These are phyloP conservation scores for Saxidomus purpurata DNA, from an alignment of 1,140 invertebrate species.

Conservation along the genomic window DNA sequence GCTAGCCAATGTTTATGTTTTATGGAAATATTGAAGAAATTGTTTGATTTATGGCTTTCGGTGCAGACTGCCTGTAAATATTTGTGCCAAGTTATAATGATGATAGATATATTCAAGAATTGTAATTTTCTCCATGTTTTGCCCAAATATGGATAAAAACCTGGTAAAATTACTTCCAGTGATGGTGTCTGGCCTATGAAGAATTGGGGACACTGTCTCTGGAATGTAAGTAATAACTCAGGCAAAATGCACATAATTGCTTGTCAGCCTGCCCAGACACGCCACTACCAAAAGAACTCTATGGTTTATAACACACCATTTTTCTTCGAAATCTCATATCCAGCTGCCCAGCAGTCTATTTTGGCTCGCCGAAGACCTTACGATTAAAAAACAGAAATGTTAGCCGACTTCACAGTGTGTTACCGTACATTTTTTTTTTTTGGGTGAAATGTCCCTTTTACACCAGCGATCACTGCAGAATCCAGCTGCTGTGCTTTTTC, in stretches of 20 bases:
- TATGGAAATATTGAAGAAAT: slow-evolving; percentile 68
- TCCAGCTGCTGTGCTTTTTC: no score
- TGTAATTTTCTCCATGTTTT: slow-evolving; percentile 57
- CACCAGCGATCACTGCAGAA: no score
- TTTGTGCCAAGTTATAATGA: slow-evolving; percentile 56
- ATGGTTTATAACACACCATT: not conserved
- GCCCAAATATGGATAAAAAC: slow-evolving; percentile 54
- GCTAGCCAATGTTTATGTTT: slow-evolving; percentile 57
- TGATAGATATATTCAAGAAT: slow-evolving; percentile 62
- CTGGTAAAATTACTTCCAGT: slow-evolving; percentile 29
- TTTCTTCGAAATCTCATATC: not conserved
- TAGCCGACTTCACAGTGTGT: no score
- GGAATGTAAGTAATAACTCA: slow-evolving; percentile 15
- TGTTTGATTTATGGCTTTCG: slow-evolving; percentile 47
- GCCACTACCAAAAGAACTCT: not conserved
- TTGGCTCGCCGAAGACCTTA: no score
- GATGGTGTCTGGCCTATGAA: slow-evolving; percentile 31
- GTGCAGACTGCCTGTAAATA: slow-evolving; percentile 61
- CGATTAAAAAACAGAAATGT: no score
- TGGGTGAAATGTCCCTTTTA: no score
- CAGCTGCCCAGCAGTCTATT: not conserved
- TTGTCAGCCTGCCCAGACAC: not conserved
- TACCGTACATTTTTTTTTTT: no score
- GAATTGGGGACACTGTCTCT: slow-evolving; percentile 12
- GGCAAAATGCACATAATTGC: slow-evolving; percentile 1